Percentiles rank a stretch among this genome's conserved stretches.
Conservation (phyloP, 2,113 vertebrate genomes). For the Neolamprologus falcicula region DNA sequence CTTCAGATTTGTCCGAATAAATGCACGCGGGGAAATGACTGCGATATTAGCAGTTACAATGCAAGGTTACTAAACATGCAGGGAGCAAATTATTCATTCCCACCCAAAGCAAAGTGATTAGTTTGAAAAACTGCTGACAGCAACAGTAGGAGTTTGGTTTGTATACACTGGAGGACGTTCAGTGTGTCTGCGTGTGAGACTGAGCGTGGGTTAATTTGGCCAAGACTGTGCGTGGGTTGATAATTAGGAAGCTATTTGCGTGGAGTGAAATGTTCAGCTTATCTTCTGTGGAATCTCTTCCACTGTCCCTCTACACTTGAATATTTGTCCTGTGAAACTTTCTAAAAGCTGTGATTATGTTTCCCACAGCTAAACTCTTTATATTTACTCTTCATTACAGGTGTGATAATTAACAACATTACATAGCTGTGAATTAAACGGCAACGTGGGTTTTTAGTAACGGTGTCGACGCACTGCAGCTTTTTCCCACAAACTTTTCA, state of each 20-base stretch:
- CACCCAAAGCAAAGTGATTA: slow-evolving; percentile 14
- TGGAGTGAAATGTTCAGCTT: not conserved
- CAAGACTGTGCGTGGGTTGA: not conserved
- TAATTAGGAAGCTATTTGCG: slow-evolving; percentile 7
- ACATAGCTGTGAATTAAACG: not conserved
- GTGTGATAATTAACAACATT: not conserved
- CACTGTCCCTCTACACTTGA: not conserved
- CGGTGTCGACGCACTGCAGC: not conserved
- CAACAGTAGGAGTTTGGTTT: not conserved
- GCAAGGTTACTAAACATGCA: slow-evolving; percentile 51
- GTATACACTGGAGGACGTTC: not conserved
- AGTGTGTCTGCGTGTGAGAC: not conserved
- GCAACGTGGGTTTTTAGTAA: not conserved
- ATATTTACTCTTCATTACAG: not conserved
- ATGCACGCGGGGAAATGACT: slow-evolving; percentile 14
- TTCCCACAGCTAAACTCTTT: not conserved
- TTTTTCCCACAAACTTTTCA: not conserved
- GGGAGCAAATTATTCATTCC: slow-evolving; percentile 28
- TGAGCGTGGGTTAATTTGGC: not conserved
- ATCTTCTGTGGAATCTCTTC: not conserved
- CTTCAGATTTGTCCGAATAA: slow-evolving; percentile 37
- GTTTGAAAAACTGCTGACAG: slow-evolving; percentile 24
- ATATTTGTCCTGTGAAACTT: not conserved
- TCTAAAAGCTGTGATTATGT: not conserved
- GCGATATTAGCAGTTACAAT: slow-evolving; percentile 35